Base-by-base conservation (phyloP, 2,113 vertebrate genomes). In the Pyxicephalus adspersus region DNA sequence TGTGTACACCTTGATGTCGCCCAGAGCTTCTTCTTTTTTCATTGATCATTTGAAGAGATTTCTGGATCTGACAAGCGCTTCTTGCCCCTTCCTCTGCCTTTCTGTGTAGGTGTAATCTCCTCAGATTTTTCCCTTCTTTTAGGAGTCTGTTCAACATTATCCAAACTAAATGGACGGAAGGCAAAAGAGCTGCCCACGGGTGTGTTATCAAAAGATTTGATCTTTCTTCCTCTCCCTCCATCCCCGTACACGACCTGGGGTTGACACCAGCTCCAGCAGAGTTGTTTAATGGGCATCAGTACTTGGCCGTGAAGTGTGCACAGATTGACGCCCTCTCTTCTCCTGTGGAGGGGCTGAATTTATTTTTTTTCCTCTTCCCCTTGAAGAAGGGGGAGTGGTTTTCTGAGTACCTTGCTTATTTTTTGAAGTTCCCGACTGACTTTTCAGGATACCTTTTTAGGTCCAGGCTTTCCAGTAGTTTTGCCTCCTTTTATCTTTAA, bases 1-100 rank as follows among this genome's bases (percentile, higher is more conserved):
- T 95, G 23, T 99, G 98, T 65, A 98, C 95, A 13, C 98, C 96
- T 0, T 94, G 90, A 26, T 96, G 95, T 84, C 98, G 92, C 26
- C 96, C 96, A 4, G 97, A 99, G 86, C 95, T 98, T 84, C 98
- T 95, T 54, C 98, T 93, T 81, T 75, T n/a, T 95, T 66, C 61
- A 70, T 58, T 20, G 28, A 51, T 66, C 61, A 6, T 9, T n/a
- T 6, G 61, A 50, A 18, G 61, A 65, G 38, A 55, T 34, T 6
- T 75, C 80, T 75, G 52, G 1, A 65, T n/a, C 96, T 17, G 11
- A n/a, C 9, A 45, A 45, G 38, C 38, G 94, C 87, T 95, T 99
- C 80, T 91, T 91, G 87, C 92, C 88, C 91, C 86, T 91, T 85
- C 83, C 92, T 83, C 91, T 92, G 28, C 87, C 90, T 63, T 92